Base-by-base conservation (phyloP, 2,113 vertebrate genomes). In the Brachirus orientalis region DNA sequence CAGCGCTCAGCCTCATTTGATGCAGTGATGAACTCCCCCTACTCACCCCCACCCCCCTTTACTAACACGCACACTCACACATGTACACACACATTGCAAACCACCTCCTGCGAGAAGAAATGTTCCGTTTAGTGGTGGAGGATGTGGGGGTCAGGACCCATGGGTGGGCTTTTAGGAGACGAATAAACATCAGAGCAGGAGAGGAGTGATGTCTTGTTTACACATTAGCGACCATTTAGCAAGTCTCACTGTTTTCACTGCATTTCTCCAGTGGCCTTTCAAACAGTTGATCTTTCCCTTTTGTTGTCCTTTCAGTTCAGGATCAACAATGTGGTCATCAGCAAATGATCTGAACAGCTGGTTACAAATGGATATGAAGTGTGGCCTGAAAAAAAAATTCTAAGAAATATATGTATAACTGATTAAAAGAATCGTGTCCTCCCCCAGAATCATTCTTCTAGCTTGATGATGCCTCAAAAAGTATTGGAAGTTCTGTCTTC, bases 141-240 rank as follows among this genome's bases (percentile, higher is more conserved):
- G 94, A 92, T 94, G 90, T 83, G 74, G 41, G 83, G 87, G 82
- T 89, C 88, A 79, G 79, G 88, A 87, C 89, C 85, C 84, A 85
- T 81, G 87, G 86, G 86, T 83, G 85, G 80, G 85, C 90, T 92
- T 89, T 92, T 86, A 88, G 85, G 93, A 95, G 92, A 94, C 94
- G 94, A 96, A 96, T 95, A 96, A 92, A 85, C 82, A 90, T 90
- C 80, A 92, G 93, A 92, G 83, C 79, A 94, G 93, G 94, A 95
- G 94, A 95, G 90, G 93, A 95, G 94, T 95, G 94, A 95, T 95
- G 95, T 95, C 95, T 96, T 95, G 94, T 97, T 98, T 96, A 96
- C 95, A 96, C 94, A 95, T 95, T 92, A 90, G 93, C 85, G 84
- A 90, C 90, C 80, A 88, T 94, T 94, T 94, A 88, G 90, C 82